Percentiles rank a stretch among this genome's conserved stretches.
phyloP scores from a whole-genome alignment of 2,113 vertebrate genomes.

The Gasterosteus nipponicus region DNA sequence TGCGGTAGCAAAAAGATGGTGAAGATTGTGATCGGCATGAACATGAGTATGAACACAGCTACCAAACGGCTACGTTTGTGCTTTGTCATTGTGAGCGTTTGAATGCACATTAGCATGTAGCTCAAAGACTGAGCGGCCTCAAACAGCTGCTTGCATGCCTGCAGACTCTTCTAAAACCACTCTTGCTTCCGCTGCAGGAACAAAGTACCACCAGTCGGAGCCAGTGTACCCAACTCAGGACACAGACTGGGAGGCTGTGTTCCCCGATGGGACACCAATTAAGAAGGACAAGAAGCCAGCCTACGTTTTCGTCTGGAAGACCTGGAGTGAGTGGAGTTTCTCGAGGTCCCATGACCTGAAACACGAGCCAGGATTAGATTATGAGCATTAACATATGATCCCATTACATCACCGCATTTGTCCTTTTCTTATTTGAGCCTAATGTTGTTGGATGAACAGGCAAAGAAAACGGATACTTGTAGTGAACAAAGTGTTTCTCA shows the following conservation, averaged over 20 bases:
- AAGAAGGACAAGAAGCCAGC: slow-evolving; percentile 77
- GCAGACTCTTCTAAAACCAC: not conserved
- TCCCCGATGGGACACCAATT: slow-evolving; percentile 86
- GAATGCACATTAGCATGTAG: not conserved
- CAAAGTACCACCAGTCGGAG: slow-evolving; percentile 77
- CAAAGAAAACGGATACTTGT: not conserved
- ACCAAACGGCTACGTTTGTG: not conserved
- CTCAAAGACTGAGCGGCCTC: not conserved
- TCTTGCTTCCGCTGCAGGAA: slow-evolving; percentile 76
- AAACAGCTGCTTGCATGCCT: not conserved
- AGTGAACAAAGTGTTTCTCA: not conserved
- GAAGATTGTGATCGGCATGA: too few relatives aligned
- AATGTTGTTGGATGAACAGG: not conserved
- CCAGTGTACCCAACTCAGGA: slow-evolving; percentile 81
- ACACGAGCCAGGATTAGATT: slow-evolving; percentile 22
- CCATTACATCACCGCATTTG: slow-evolving; percentile 28
- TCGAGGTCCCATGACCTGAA: slow-evolving; percentile 1
- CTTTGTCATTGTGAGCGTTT: not conserved
- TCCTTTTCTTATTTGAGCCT: not conserved
- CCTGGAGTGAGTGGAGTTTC: slow-evolving; percentile 84
- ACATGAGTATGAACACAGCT: too few relatives aligned
- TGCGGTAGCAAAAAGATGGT: not conserved
- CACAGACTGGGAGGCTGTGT: slow-evolving; percentile 71
- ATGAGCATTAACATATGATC: slow-evolving; percentile 38
- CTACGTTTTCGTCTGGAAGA: slow-evolving; percentile 95